These are phyloP conservation scores for Tichodroma muraria DNA, from an alignment of 2,113 vertebrate species.

Conservation along the genomic window DNA sequence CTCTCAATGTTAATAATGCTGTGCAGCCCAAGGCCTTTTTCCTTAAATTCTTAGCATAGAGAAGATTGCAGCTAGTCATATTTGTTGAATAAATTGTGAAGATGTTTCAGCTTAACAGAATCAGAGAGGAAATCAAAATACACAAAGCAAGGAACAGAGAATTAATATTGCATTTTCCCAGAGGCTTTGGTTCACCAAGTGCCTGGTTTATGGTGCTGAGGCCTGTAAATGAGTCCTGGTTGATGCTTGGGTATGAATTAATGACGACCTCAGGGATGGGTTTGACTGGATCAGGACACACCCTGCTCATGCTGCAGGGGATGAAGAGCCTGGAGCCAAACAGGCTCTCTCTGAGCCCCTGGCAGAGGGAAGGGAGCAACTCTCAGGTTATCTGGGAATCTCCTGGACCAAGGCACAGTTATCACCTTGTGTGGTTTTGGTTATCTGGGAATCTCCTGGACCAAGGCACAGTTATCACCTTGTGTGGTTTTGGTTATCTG, in stretches of 20 bases:
- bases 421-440: not conserved
- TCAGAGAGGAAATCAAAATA: constrained; percentile 6
- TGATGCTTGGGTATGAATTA: not conserved
- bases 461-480: too few relatives aligned
- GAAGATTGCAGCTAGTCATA: constrained; percentile 6
- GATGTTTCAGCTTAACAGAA: constrained; percentile 8
- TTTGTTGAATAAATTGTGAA: constrained; percentile 32
- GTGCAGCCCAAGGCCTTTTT: constrained; percentile 30
- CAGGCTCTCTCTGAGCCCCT: not conserved
- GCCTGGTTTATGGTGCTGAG: not conserved
- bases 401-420: not conserved
- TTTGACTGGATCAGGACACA: not conserved
- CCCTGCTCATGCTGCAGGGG: not conserved
- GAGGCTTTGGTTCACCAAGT: not conserved
- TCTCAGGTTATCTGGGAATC: not conserved
- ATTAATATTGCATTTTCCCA: not conserved
- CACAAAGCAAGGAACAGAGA: not conserved
- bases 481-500: not conserved
- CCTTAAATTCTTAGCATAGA: constrained; percentile 15
- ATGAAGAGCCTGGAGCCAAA: not conserved
- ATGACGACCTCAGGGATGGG: not conserved
- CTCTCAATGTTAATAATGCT: constrained; percentile 20
- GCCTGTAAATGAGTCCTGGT: not conserved
- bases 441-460: too few relatives aligned
- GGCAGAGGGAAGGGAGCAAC: not conserved